Base-by-base conservation (phyloP, 2,797 vertebrate species). In the Acestrorhynchus altus region DNA sequence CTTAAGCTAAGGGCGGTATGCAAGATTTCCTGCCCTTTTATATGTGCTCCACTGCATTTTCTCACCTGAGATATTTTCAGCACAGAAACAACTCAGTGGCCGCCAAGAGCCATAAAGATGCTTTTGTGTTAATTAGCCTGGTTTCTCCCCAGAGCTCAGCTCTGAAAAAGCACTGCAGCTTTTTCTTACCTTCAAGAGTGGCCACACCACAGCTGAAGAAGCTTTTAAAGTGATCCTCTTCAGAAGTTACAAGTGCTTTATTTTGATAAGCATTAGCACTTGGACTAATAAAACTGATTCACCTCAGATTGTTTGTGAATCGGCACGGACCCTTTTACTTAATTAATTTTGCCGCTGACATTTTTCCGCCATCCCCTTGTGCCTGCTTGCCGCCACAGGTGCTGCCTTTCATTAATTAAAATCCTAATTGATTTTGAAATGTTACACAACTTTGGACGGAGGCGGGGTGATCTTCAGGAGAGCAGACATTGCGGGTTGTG, bases 361-460 rank as follows among this genome's bases (percentile, higher is more conserved):
- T 94, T 93, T 90, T 90, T 92, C 91, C 57, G 89, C 83, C 84
- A 85, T 90, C 89, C 88, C 86, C 81, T 72, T 74, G 86, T 86
- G 85, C 87, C 86, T 86, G 85, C 84, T 83, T 51, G 80, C 83
- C 71, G 78, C 86, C 89, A 87, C 90, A 90, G 89, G 91, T 92
- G 90, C 86, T 82, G 57, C 78, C 78, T 84, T 91, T 90, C 89
- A 90, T 91, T 90, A 89, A 94, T 93, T 94, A 90, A 64, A 73
- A 69, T 78, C 67, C 72, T 93, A 92, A 94, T 93, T 93, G 89
- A 89, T 91, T 91, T 89, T 86, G 88, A 92, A 92, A 91, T 85
- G 86, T 85, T 86, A 84, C 66, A 78, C 76, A 74, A 83, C 88
- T 91, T 89, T 88, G 86, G 86, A 87, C 39, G n/a, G 65, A 79